A percentile compares a stretch with the other conserved stretches of the same genome.
Conservation (phyloP, 2,888 invertebrate species). For the Enoplolaimus lenunculus region DNA sequence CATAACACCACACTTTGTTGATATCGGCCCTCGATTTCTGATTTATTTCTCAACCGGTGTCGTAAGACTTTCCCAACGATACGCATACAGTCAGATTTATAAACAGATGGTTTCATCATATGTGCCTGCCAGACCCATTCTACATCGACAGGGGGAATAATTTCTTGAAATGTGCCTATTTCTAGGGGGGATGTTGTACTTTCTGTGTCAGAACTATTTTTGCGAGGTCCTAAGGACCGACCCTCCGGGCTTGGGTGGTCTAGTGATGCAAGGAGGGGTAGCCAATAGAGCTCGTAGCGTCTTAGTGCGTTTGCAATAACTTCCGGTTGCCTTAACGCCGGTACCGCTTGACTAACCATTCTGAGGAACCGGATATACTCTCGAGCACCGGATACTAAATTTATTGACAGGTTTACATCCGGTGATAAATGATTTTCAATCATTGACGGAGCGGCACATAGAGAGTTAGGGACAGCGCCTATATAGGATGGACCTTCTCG, state of each 20-base stretch:
- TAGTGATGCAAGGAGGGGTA: too few species aligned
- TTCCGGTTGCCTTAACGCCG: constrained; percentile 37
- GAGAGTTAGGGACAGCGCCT: too few species aligned
- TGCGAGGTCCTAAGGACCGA: too few species aligned
- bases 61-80: neutral
- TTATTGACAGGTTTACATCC: neutral
- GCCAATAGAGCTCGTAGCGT: constrained; percentile 45
- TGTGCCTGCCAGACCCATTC: constrained; percentile 47
- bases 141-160: constrained; percentile 45
- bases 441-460: too few species aligned
- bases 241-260: too few species aligned
- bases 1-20: neutral
- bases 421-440: too few species aligned
- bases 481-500: neutral
- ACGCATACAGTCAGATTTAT: constrained; percentile 12
- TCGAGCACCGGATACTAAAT: constrained; percentile 1
- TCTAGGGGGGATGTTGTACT: too few species aligned
- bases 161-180: constrained; percentile 31
- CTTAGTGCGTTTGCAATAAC: constrained; percentile 42
- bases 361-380: constrained; percentile 30
- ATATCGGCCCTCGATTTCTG: constrained; percentile 5
- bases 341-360: constrained; percentile 39
- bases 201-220: too few species aligned
- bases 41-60: neutral
- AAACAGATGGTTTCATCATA: constrained; percentile 29